Base-by-base conservation (phyloP, 2,797 vertebrate genomes). In the Characodon lateralis region DNA sequence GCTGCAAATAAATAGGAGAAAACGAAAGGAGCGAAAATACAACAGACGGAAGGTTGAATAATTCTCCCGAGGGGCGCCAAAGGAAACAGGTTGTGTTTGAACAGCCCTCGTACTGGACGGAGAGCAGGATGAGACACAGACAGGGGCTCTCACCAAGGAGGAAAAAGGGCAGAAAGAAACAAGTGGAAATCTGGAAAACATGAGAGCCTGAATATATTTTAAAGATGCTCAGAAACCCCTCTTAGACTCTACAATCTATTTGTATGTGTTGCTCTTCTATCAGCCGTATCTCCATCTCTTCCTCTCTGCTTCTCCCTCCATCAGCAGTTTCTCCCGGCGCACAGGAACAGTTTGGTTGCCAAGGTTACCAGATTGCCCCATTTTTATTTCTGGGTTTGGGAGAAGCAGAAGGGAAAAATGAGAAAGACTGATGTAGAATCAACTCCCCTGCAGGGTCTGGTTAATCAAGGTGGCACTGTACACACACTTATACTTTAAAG, bases 11-110 rank as follows among this genome's bases (percentile, higher is more conserved):
- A 94, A 92, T 89, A 69, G 56, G 53, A 78, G 59, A 77, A 78
- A 78, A 84, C 82, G 77, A 83, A 78, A 55, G 59, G 83, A 81
- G 86, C 73, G 84, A 89, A 89, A 91, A 83, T 79, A 83, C 81
- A 85, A 79, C 83, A 84, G 87, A 74, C 79, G 82, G 88, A 79
- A 85, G 91, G 88, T 87, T 92, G 89, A 85, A 90, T 88, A 88
- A 89, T 78, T 71, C 76, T 93, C 93, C 83, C 87, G 0, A 48
- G 80, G 78, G 93, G 79, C 2, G 66, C 81, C 79, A 87, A 88
- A 94, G 94, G 94, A 95, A 95, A 93, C 93, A 93, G 94, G 91
- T 94, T 94, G 90, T 92, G 91, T 92, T 93, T 91, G 88, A 92
- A 89, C 92, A 91, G 88, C 80, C 82, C 80, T 92, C 85, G 48